Percentiles rank a stretch among this genome's conserved stretches.
These are phyloP conservation scores for Eurystomus gularis DNA, from an alignment of 2,113 vertebrate species.

Conservation along the genomic window DNA sequence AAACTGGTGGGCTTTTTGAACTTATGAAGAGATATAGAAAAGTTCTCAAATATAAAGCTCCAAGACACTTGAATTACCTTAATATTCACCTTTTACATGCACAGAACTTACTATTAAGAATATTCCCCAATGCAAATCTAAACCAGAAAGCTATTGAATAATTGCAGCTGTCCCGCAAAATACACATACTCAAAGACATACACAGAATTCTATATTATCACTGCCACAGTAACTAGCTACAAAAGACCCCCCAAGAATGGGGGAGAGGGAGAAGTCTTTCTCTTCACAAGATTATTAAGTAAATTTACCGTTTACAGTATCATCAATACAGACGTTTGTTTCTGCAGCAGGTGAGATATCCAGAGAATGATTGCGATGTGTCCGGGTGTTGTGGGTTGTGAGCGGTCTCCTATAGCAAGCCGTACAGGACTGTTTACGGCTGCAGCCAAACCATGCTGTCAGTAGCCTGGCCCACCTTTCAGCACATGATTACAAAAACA, in stretches of 20 bases:
- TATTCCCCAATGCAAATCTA: background rate
- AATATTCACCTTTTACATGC: background rate
- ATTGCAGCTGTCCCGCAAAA: background rate
- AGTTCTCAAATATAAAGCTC: background rate
- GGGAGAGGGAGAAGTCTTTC: background rate
- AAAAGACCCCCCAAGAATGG: fast-evolving
- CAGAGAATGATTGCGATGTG: background rate
- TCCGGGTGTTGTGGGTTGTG: background rate
- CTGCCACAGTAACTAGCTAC: background rate
- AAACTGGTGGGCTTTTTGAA: background rate
- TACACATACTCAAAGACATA: background rate
- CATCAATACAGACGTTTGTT: background rate
- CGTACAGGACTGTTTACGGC: background rate
- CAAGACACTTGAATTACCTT: background rate
- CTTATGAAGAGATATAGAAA: background rate
- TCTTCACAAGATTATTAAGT: background rate
- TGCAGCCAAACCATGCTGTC: background rate
- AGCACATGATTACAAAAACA: background rate
- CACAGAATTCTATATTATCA: background rate
- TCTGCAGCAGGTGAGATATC: background rate
- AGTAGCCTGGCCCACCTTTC: background rate
- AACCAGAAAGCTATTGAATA: background rate
- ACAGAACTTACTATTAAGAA: background rate
- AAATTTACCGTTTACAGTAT: background rate
- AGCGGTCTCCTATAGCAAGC: background rate